Conservation (phyloP, 23 tunicate genomes). For the Clavelina lepadiformis region DNA sequence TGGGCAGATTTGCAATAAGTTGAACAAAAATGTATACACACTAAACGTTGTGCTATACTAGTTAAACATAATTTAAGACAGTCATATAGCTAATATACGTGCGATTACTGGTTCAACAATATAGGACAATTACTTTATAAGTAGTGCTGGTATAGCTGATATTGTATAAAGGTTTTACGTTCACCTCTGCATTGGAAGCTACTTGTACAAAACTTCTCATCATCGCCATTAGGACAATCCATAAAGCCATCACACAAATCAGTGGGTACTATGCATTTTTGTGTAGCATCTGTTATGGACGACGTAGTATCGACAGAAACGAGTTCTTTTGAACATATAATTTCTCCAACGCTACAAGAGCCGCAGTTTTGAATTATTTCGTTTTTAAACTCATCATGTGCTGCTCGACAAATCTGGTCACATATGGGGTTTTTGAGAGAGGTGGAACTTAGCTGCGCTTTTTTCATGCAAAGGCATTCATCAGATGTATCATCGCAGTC, state of each 20-base stretch:
- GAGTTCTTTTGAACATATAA: background rate
- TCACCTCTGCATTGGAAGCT: slow-evolving; percentile 48
- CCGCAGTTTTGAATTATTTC: background rate
- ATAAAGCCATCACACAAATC: slow-evolving; percentile 49
- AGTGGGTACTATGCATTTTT: slow-evolving; percentile 15
- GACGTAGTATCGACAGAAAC: background rate
- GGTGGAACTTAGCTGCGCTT: background rate
- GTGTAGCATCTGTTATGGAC: background rate
- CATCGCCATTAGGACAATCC: slow-evolving; percentile 73
- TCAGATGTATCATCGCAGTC: slow-evolving; percentile 85
- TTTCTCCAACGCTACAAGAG: slow-evolving; percentile 18
- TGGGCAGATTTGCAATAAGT: too few relatives aligned
- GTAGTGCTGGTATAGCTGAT: too few relatives aligned
- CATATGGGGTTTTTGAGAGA: slow-evolving; percentile 53
- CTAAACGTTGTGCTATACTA: too few relatives aligned
- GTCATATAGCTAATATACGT: too few relatives aligned
- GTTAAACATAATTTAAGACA: too few relatives aligned
- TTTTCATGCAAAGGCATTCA: slow-evolving; percentile 58
- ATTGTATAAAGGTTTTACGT: background rate
- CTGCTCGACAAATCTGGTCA: slow-evolving; percentile 17
- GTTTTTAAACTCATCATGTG: background rate
- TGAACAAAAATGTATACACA: too few relatives aligned
- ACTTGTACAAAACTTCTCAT: slow-evolving; percentile 66
- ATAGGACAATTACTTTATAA: too few relatives aligned
- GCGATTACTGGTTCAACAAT: too few relatives aligned